Evolutionary conservation across 2,888 invertebrate genomes (phyloP).

Genomic region (Melinaea marsaeus): DNA sequence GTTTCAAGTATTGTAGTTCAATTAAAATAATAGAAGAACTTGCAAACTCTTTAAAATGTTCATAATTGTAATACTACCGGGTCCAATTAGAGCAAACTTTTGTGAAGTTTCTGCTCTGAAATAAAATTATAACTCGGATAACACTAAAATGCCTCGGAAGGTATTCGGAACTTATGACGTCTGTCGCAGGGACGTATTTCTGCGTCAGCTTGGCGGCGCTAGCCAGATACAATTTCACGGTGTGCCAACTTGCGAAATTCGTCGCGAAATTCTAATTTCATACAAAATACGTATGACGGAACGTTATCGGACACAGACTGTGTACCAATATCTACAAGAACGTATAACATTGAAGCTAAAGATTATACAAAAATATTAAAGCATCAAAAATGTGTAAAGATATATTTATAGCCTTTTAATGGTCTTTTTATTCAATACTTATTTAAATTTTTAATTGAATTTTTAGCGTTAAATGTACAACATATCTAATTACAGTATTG

Average conservation of each 20-base stretch:
- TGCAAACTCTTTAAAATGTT: constrained; percentile 22
- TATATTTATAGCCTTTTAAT: too few species aligned
- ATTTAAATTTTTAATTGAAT: too few species aligned
- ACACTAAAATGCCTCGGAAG: constrained; percentile 30
- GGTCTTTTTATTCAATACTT: too few species aligned
- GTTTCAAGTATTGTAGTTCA: background rate
- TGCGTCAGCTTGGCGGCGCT: constrained; percentile 67
- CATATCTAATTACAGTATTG: too few species aligned
- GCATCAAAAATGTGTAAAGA: too few species aligned
- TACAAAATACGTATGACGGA: constrained; percentile 45
- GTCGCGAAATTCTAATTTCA: constrained; percentile 69
- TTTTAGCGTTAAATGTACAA: too few species aligned
- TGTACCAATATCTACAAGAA: background rate
- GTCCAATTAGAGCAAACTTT: constrained; percentile 25
- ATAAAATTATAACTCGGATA: constrained; percentile 19
- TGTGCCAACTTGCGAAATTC: constrained; percentile 71
- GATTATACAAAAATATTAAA: too few species aligned
- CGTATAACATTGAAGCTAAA: background rate
- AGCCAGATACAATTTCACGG: constrained; percentile 75
- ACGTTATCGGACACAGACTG: background rate
- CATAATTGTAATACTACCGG: constrained; percentile 26
- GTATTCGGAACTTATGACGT: constrained; percentile 64
- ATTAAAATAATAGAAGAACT: background rate
- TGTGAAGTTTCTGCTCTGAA: constrained; percentile 13
- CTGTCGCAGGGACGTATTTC: constrained; percentile 55